Percentiles rank a stretch among this genome's conserved stretches.
These are phyloP conservation scores for Hozukius guyotensis DNA, from an alignment of 2,797 vertebrate species.

Conservation along the genomic window DNA sequence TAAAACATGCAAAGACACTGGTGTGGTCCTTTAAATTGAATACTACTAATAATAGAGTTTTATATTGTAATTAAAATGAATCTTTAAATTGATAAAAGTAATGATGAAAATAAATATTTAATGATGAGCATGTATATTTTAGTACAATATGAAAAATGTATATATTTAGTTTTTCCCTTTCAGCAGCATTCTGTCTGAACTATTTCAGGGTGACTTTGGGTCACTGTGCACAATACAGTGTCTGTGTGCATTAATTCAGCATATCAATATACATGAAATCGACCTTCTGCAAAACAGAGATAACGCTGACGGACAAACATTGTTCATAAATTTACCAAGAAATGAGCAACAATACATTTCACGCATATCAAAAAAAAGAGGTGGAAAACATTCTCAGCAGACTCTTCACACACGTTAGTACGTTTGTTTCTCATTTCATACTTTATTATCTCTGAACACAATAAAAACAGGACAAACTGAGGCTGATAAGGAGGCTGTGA, in stretches of 20 bases:
- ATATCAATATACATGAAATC: constrained; percentile 35
- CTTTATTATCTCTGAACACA: constrained; percentile 4
- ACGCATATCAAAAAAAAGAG: not conserved
- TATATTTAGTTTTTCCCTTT: not conserved
- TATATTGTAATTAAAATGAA: not conserved
- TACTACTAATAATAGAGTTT: not conserved
- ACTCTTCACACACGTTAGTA: constrained; percentile 1
- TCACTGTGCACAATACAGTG: not conserved
- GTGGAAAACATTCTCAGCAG: not conserved
- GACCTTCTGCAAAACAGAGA: constrained; percentile 29
- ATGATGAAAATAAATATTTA: not conserved
- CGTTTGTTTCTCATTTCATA: constrained; percentile 43
- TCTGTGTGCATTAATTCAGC: constrained; percentile 4
- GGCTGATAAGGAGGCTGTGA: not conserved
- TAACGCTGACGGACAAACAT: not conserved
- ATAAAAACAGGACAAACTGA: not conserved
- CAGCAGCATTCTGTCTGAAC: not conserved
- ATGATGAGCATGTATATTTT: not conserved
- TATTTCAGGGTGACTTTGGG: not conserved
- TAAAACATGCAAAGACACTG: not conserved
- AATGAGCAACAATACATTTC: not conserved
- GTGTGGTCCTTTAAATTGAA: not conserved
- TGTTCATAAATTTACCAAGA: constrained; percentile 1
- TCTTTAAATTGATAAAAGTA: not conserved
- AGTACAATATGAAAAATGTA: not conserved